Evolutionary conservation across 2,113 vertebrate species (phyloP).

Genomic region (Corythornis madagascariensis): DNA sequence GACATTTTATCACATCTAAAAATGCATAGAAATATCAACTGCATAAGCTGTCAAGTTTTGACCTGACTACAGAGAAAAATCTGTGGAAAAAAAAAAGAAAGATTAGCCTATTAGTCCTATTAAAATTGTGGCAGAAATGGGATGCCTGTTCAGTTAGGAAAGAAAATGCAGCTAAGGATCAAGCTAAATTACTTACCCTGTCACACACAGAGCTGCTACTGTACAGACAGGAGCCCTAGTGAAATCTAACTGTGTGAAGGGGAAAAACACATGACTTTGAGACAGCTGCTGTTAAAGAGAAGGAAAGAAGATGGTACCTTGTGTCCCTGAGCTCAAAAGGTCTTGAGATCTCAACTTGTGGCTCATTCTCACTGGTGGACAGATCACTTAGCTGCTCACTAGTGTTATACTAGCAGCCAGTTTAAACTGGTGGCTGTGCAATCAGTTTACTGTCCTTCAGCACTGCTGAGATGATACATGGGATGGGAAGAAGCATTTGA

Average conservation of each 20-base stretch:
- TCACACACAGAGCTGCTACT: background rate
- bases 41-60: background rate
- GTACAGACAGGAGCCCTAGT: background rate
- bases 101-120: background rate
- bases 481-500: background rate
- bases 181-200: background rate
- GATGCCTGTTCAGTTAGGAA: background rate
- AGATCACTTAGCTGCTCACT: background rate
- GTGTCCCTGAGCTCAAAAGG: constrained; percentile 26
- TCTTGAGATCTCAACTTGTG: background rate
- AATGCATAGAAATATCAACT: background rate
- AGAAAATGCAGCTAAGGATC: background rate
- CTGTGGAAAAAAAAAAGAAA: background rate
- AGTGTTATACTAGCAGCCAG: background rate
- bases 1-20: background rate
- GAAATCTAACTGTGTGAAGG: background rate
- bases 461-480: rapidly evolving
- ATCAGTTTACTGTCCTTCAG: background rate
- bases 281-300: background rate
- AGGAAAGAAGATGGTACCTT: background rate
- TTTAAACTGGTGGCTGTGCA: background rate
- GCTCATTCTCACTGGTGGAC: background rate
- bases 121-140: background rate
- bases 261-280: background rate
- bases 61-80: background rate